Conservation (phyloP, 2,113 vertebrate genomes). For the Salvator merianae region DNA sequence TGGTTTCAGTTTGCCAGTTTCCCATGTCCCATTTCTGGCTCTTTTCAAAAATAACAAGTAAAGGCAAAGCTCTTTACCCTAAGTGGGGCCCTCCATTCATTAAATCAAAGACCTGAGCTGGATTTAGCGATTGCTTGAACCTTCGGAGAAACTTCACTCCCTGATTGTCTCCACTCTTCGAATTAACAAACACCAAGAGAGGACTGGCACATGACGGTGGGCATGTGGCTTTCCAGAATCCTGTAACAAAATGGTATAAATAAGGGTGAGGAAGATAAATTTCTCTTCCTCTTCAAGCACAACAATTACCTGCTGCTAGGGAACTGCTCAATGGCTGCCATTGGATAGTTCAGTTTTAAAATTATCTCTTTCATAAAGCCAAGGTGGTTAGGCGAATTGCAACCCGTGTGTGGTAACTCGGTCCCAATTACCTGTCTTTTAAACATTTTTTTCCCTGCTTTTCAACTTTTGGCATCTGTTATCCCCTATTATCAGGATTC, state of each 20-base stretch:
- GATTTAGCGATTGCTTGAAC: constrained; percentile 98
- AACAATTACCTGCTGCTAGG: not conserved
- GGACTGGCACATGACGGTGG: constrained; percentile 96
- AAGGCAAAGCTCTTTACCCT: constrained; percentile 81
- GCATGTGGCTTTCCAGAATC: constrained; percentile 99
- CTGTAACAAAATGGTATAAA: constrained; percentile 70
- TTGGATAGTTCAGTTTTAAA: too few relatives aligned
- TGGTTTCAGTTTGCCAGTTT: constrained; percentile 5
- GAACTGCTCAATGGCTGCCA: not conserved
- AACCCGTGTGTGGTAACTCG: too few relatives aligned
- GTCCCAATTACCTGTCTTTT: too few relatives aligned
- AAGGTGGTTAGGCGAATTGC: not conserved
- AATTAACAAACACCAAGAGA: constrained; percentile 98
- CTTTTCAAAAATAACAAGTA: constrained; percentile 39
- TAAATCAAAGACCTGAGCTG: constrained; percentile 98
- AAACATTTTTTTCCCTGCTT: too few relatives aligned
- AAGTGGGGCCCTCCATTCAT: constrained; percentile 98
- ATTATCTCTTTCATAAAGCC: not conserved
- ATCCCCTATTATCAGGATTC: too few relatives aligned
- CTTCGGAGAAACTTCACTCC: constrained; percentile 97
- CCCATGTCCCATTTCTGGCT: not conserved
- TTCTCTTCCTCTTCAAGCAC: not conserved
- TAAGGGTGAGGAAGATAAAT: not conserved
- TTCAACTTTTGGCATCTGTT: too few relatives aligned
- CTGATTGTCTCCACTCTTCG: constrained; percentile 99